Evolutionary conservation across 2,113 vertebrate genomes (phyloP).

Genomic region (mouse (Mus musculus)): DNA sequence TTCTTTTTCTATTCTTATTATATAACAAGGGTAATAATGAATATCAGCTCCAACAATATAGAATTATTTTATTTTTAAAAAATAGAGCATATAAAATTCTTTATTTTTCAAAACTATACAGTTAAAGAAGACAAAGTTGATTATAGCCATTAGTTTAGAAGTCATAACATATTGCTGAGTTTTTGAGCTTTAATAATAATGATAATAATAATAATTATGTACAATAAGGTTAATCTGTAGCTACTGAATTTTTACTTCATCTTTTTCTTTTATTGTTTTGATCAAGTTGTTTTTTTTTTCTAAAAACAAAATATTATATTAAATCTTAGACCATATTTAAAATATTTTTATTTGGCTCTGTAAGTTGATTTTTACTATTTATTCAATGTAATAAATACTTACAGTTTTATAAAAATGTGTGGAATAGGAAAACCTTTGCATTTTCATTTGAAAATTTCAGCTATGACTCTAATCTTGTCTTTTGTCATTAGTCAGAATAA

Average conservation of each 20-base stretch:
- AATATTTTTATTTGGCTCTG: constrained; percentile 44
- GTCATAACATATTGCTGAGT: not conserved
- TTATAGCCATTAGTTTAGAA: not conserved
- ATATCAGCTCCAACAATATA: not conserved
- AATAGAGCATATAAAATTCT: not conserved
- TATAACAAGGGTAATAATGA: not conserved
- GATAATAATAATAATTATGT: not conserved
- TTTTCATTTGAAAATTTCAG: constrained; percentile 36
- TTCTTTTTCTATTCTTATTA: not conserved
- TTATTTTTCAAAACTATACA: constrained; percentile 24
- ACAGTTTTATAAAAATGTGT: not conserved
- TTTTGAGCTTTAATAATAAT: not conserved
- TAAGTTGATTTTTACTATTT: constrained; percentile 1
- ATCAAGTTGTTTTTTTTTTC: not conserved
- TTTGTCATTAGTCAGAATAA: not conserved
- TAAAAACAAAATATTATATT: not conserved
- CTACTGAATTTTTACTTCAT: not conserved
- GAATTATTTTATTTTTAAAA: constrained; percentile 1
- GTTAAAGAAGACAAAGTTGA: not conserved
- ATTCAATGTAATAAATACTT: not conserved
- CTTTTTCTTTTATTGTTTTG: not conserved
- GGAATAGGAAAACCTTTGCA: constrained; percentile 44
- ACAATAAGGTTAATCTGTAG: not conserved
- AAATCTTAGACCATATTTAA: not conserved
- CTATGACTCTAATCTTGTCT: not conserved